Percentiles rank a stretch among this genome's conserved stretches.
These are phyloP conservation scores for Bombus sylvicola DNA, from an alignment of 1,140 invertebrate genomes.

Conservation along the genomic window DNA sequence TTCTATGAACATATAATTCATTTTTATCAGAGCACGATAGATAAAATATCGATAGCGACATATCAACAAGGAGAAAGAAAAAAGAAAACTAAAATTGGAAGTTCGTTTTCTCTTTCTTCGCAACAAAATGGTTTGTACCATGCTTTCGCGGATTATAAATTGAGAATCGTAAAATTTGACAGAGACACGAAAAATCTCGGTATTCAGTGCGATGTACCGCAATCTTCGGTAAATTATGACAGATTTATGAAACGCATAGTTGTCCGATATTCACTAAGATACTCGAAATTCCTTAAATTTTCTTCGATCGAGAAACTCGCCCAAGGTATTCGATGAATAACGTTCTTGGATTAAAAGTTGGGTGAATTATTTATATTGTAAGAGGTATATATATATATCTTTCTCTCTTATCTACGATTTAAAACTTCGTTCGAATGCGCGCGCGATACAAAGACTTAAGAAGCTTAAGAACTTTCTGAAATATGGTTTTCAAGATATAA, in stretches of 20 bases:
- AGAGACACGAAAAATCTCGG: not conserved
- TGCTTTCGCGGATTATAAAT: not conserved
- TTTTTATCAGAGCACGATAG: no score
- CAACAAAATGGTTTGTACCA: not conserved
- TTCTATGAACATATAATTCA: no score
- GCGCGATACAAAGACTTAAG: not conserved
- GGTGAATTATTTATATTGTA: not conserved
- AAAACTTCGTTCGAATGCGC: not conserved
- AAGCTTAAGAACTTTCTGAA: not conserved
- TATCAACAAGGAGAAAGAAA: no score
- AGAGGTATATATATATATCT: not conserved
- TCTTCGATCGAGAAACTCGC: not conserved
- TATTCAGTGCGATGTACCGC: not conserved
- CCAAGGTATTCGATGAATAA: not conserved
- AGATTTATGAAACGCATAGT: conserved; percentile 22
- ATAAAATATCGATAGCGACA: no score
- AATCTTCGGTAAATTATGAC: conserved; percentile 8
- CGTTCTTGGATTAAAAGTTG: not conserved
- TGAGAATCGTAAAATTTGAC: not conserved
- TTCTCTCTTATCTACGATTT: not conserved
- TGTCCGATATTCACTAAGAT: conserved; percentile 4
- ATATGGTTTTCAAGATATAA: not conserved
- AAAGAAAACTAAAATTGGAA: no score
- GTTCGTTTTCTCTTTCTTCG: not conserved
- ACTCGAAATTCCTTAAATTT: conserved; percentile 13